Conservation (phyloP, 2,888 invertebrate genomes). For the Petrophora chlorosata region DNA sequence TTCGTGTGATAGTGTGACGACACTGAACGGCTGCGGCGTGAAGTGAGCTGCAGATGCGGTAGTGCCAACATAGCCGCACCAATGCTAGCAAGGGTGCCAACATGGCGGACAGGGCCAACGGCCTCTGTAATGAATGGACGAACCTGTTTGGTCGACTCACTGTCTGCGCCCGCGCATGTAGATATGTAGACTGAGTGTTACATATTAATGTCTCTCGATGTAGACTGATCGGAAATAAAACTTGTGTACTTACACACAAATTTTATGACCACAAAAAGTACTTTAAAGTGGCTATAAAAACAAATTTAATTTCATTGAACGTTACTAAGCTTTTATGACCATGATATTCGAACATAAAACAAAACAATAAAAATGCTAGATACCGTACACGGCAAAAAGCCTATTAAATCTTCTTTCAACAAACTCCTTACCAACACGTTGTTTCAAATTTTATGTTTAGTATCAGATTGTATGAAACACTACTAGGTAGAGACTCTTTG, state of each 20-base stretch:
- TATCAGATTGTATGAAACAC: no score
- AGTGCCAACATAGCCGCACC: constrained; percentile 50
- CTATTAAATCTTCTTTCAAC: no score
- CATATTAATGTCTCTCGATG: no score
- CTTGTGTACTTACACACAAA: constrained; percentile 1
- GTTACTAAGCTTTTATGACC: no score
- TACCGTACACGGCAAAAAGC: no score
- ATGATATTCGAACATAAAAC: no score
- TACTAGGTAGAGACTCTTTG: no score
- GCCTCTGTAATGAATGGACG: constrained; percentile 68
- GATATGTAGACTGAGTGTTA: no score
- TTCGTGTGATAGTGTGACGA: constrained; percentile 60
- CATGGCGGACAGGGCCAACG: constrained; percentile 56
- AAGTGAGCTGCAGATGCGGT: constrained; percentile 58
- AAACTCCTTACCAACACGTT: no score
- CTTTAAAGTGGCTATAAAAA: neutral
- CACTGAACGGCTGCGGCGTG: constrained; percentile 56
- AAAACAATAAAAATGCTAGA: no score
- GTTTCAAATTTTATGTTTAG: no score
- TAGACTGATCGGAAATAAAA: constrained; percentile 24
- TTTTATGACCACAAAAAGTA: constrained; percentile 9
- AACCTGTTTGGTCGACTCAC: constrained; percentile 56
- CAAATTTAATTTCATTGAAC: neutral
- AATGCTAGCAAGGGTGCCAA: constrained; percentile 37
- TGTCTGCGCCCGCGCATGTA: constrained; percentile 40